These are phyloP conservation scores for Gallirallus australis DNA, from an alignment of 2,797 vertebrate species.

Conservation along the genomic window DNA sequence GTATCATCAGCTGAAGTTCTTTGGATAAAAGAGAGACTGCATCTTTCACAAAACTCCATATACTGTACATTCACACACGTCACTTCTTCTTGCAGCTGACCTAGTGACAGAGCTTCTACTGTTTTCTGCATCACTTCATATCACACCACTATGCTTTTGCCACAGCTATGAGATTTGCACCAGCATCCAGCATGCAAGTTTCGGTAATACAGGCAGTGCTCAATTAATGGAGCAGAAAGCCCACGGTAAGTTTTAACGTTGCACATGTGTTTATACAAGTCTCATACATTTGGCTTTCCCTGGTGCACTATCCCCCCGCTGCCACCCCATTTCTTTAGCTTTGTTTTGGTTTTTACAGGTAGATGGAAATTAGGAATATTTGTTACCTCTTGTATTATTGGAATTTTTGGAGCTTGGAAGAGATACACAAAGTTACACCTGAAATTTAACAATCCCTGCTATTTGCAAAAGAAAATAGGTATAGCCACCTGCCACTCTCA, in stretches of 20 bases:
- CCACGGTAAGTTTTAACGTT: constrained; percentile 54
- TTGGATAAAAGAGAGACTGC: constrained; percentile 73
- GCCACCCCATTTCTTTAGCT: not conserved
- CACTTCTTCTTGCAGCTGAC: constrained; percentile 80
- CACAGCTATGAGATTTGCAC: constrained; percentile 35
- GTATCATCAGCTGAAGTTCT: constrained; percentile 76
- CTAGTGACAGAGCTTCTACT: constrained; percentile 75
- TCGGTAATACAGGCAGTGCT: not conserved
- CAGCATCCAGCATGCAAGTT: constrained; percentile 1
- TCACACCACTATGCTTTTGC: constrained; percentile 28
- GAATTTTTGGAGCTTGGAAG: not conserved
- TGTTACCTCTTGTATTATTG: not conserved
- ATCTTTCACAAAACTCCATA: constrained; percentile 78
- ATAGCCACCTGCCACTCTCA: not conserved
- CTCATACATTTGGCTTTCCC: not conserved
- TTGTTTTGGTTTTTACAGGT: not conserved
- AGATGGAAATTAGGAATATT: not conserved
- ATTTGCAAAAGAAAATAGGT: not conserved
- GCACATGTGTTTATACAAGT: constrained; percentile 28
- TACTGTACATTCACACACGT: constrained; percentile 77
- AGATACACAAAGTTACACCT: not conserved
- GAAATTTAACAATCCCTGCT: not conserved
- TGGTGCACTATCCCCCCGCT: not conserved
- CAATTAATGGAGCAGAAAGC: constrained; percentile 44
- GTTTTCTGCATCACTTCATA: constrained; percentile 75